Percentiles rank a stretch among this genome's conserved stretches.
These are phyloP conservation scores for Champsocephalus gunnari DNA, from an alignment of 2,797 vertebrate genomes.

Conservation along the genomic window DNA sequence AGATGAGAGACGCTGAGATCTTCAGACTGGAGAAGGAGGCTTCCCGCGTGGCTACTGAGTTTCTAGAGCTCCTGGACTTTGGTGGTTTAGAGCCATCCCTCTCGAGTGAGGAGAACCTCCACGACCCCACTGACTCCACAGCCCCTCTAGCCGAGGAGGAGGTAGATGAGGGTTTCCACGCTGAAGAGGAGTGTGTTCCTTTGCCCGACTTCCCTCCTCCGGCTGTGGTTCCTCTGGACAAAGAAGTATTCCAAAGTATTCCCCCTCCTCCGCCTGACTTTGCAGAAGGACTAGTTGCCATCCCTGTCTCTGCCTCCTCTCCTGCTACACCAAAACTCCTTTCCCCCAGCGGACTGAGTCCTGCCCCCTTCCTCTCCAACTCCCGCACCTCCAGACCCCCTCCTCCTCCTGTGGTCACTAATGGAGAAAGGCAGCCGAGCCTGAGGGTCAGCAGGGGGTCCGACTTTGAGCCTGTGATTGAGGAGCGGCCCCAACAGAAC, in stretches of 20 bases:
- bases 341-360: constrained; percentile 46
- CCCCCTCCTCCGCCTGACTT: constrained; percentile 85
- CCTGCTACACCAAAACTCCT: constrained; percentile 33
- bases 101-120: constrained; percentile 89
- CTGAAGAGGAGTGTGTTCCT: constrained; percentile 85
- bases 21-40: constrained; percentile 92
- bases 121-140: constrained; percentile 84
- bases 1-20: constrained; percentile 90
- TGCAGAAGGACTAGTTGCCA: constrained; percentile 68
- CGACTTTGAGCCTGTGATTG: constrained; percentile 61
- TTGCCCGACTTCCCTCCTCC: constrained; percentile 78
- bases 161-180: constrained; percentile 89
- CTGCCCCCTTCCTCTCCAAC: constrained; percentile 26
- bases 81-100: constrained; percentile 88
- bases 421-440: constrained; percentile 52
- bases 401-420: constrained; percentile 47
- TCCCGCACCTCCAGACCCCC: constrained; percentile 34
- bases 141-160: constrained; percentile 89
- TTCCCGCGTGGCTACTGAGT: constrained; percentile 91
- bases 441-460: constrained; percentile 46
- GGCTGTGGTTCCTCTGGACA: constrained; percentile 69
- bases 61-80: constrained; percentile 92
- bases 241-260: constrained; percentile 77
- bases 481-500: constrained; percentile 77
- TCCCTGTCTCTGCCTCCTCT: constrained; percentile 44